Evolutionary conservation across 2,888 invertebrate genomes (phyloP), one percentile per base, ranked within the genome.

Genomic region (Drosophila kanekoi): DNA sequence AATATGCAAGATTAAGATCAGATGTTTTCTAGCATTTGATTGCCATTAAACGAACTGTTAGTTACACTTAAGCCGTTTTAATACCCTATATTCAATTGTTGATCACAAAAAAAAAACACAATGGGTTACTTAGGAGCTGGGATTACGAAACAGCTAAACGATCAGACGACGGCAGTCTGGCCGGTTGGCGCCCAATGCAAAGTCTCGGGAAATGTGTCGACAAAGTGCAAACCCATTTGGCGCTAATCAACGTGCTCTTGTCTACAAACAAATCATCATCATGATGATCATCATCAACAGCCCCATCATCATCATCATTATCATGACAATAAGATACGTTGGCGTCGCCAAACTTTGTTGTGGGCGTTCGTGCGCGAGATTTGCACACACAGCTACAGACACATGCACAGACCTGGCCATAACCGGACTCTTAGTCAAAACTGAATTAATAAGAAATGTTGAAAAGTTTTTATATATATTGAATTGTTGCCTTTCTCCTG

Each of bases 311-410:
- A 8, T 37, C 16, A 28, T 16, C 38, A 43, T 66, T 52, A 45
- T 49, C 41, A 70, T 82, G 81, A 77, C 81, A 66, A 82, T 79
- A 80, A 79, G 77, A 74, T 67, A 59, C 58, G 78, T 71, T 72
- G 76, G 79, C 64, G 76, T 78, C 48, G 59, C 62, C 64, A 54
- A 60, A 54, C 35, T 48, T 68, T 33, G 56, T 32, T 68, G 75
- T 75, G 75, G 75, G 75, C 68, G 72, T 61, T 23, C 38, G 13
- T 51, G 43, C 47, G 9, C 14, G 37, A 72, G 57, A 58, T 75
- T 54, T 65, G 47, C 68, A 67, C 43, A 59, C 28, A 53, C 28
- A 38, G 18, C 33, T 1, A 23, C 2, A 18, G 18, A 28, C 20
- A 45, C 3, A 44, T 20, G 38, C 3, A 16, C 14, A 32, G 1